Conservation (phyloP, 2,888 invertebrate genomes). For the Chalcis sispes region DNA sequence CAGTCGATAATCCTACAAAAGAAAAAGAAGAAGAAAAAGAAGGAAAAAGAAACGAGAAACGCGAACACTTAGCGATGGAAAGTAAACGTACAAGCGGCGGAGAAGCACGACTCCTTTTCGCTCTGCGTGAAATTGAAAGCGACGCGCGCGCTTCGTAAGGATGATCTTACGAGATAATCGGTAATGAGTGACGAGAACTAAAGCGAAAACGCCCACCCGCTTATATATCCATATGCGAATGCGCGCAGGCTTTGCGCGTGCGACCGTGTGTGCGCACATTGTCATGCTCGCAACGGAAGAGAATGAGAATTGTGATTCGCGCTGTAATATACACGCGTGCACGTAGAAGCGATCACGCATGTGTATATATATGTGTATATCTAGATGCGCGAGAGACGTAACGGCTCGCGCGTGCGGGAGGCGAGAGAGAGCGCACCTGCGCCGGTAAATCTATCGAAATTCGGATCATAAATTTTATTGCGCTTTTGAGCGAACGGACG, state of each 20-base stretch:
- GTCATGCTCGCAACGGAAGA: not conserved
- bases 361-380: slow-evolving; percentile 7
- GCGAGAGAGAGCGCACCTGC: slow-evolving; percentile 19
- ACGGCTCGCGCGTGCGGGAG: not conserved
- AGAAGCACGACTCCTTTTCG: not conserved
- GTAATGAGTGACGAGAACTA: slow-evolving; percentile 48
- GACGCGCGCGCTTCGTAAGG: slow-evolving; percentile 42
- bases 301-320: slow-evolving; percentile 34
- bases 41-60: not conserved
- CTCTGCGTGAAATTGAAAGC: slow-evolving; percentile 44
- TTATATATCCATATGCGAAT: not conserved
- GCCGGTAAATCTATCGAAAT: slow-evolving; percentile 61
- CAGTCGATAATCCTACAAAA: slow-evolving; percentile 4
- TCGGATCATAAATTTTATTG: slow-evolving; percentile 59
- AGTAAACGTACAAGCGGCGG: not conserved
- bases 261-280: too few relatives aligned
- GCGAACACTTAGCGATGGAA: slow-evolving; percentile 28
- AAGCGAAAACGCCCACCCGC: slow-evolving; percentile 22
- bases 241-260: slow-evolving; percentile 2
- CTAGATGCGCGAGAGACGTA: not conserved
- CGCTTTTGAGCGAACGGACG: slow-evolving; percentile 45
- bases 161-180: slow-evolving; percentile 49
- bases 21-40: not conserved
- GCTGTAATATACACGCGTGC: slow-evolving; percentile 8
- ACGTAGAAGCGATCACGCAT: too few relatives aligned